Evolutionary conservation across 2,797 vertebrate species (phyloP).

Genomic region (Psittacula derbiana): DNA sequence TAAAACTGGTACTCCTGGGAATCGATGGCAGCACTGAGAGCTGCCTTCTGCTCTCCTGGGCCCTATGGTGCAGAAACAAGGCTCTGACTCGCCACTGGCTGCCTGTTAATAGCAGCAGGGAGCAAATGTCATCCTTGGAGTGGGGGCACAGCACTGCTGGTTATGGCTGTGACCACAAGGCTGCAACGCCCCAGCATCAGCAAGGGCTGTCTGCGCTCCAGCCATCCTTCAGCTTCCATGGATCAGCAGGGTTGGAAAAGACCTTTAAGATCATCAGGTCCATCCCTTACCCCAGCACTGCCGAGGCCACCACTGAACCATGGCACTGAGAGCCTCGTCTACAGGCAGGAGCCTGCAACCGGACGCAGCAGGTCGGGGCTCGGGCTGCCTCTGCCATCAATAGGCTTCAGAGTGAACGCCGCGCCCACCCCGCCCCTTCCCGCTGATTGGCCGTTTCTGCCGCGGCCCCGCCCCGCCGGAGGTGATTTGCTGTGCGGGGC

Average conservation of each 20-base stretch:
- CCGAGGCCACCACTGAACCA: neutral
- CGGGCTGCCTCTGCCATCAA: accelerated
- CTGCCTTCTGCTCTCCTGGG: neutral
- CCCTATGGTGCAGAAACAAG: neutral
- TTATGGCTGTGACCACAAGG: no score
- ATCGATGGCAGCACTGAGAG: accelerated
- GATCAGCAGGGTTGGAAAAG: neutral
- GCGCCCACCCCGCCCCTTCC: neutral
- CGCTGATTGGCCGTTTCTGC: neutral
- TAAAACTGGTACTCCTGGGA: neutral
- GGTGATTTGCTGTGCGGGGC: neutral
- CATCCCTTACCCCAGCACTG: neutral
- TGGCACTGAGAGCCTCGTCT: neutral
- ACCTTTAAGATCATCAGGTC: neutral
- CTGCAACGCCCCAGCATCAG: neutral
- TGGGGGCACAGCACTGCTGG: accelerated
- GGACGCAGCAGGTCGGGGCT: accelerated
- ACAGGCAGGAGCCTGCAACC: neutral
- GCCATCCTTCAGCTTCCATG: accelerated
- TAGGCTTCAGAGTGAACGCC: neutral
- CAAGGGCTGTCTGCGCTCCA: accelerated
- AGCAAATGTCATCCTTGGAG: accelerated
- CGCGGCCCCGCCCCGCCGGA: no score
- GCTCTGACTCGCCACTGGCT: accelerated
- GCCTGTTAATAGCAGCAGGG: neutral